Base-by-base conservation (phyloP, 2,113 vertebrate species). In the Oreotragus oreotragus region DNA sequence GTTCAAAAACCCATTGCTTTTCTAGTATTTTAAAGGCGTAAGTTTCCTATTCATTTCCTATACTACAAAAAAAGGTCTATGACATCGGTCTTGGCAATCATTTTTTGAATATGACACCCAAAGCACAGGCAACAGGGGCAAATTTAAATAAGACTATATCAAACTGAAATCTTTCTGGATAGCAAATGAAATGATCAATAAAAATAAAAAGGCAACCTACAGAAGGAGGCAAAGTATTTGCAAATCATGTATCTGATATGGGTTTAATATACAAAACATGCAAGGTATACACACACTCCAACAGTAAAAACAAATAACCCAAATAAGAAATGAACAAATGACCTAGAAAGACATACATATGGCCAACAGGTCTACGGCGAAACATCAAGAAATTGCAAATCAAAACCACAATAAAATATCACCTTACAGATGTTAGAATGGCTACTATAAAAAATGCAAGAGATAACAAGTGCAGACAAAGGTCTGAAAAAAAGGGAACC, bases 401-500 rank as follows among this genome's bases (percentile, higher is more conserved):
- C 47, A 51, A 81, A 81, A 81, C 30, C 47, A 81, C 79, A 81
- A 23, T 30, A 16, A 79, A 47, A 19, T 51, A 53, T 13, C 47
- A 81, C 30, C 47, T 51, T 23, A 51, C 47, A 51, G 1, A 33
- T 80, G 47, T 12, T 80, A 80, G 77, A 80, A 80, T 51, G 47
- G 47, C 47, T 80, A 51, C 77, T 23, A 7, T 23, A 3, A 51
- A 51, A n/a, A 51, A 23, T 21, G 11, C 6, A 21, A 49, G 47
- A n/a, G 79, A 53, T 23, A n/a, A 23, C 17, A n/a, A 81, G 19
- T n/a, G 11, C 0, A 1, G 33, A 12, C 49, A 81, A 81, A 33
- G 33, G 33, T 53, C 12, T 36, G 79, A 53, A 36, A 23, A 51
- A 81, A 53, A 81, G 6, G 49, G 19, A 53, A n/a, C 19, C 12